These are phyloP conservation scores for Microctenopoma lineatum DNA, from an alignment of 2,797 vertebrate genomes.

Conservation along the genomic window DNA sequence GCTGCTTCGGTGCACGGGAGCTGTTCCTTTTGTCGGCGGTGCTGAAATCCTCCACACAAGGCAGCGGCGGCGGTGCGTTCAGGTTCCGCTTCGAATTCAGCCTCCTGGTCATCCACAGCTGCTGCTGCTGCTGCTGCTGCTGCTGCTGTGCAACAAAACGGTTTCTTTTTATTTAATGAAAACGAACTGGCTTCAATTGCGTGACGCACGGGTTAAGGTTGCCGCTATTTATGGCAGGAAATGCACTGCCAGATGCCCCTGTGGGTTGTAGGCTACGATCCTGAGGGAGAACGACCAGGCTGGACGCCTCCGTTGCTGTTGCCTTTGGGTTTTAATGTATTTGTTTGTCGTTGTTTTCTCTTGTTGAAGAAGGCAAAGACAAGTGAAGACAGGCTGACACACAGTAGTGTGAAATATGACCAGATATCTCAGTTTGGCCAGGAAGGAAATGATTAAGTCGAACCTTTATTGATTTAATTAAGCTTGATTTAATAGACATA, in stretches of 20 bases:
- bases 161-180: background rate
- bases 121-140: slow-evolving; percentile 10
- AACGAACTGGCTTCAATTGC: slow-evolving; percentile 13
- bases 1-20: slow-evolving; percentile 72
- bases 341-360: slow-evolving; percentile 26
- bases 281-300: slow-evolving; percentile 11
- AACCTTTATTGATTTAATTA: background rate
- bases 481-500: background rate
- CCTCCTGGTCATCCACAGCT: slow-evolving; percentile 24
- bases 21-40: slow-evolving; percentile 74
- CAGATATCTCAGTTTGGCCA: background rate
- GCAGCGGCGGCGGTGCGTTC: slow-evolving; percentile 29
- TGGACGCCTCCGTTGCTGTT: slow-evolving; percentile 20
- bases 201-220: slow-evolving; percentile 38
- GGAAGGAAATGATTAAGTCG: background rate
- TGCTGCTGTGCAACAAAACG: slow-evolving; percentile 3
- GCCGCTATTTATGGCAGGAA: slow-evolving; percentile 53
- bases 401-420: background rate
- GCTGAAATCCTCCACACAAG: slow-evolving; percentile 70
- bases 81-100: slow-evolving; percentile 19
- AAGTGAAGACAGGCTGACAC: slow-evolving; percentile 19
- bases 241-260: slow-evolving; percentile 52
- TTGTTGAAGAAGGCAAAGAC: slow-evolving; percentile 11
- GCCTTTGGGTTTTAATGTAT: slow-evolving; percentile 4
- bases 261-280: slow-evolving; percentile 38